Evolutionary conservation across 2,888 invertebrate species (phyloP), one percentile per base, ranked within the genome.

Genomic region (Stictocephala bisonia): DNA sequence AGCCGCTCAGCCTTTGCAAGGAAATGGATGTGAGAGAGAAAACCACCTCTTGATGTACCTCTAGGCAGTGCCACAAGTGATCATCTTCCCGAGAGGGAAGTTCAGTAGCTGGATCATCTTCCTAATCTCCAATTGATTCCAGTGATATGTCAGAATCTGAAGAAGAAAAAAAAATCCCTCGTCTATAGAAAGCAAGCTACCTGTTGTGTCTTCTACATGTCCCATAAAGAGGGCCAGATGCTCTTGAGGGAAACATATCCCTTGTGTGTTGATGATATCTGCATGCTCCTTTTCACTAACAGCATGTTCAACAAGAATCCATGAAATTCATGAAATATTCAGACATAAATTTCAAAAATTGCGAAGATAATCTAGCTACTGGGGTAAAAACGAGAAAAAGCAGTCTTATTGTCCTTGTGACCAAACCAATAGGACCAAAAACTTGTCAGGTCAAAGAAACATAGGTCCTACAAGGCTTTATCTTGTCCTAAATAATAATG

Each of bases 201-300:
- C n/a, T n/a, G n/a, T n/a, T 7, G 44, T 4, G 15, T 15, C 44
- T 7, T n/a, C 4, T 15, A 44, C n/a, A 4, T 80, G 81, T 82
- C 51, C 81, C 85, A 79, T 89, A 11, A 80, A 87, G 91, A 92
- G 77, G 95, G 95, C 18, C 90, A 90, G 78, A 88, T 91, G 83
- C 83, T 96, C 74, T 85, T 94, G 76, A 91, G 92, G 80, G 90
- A 92, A 79, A 90, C 92, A 79, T 89, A 94, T 83, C 91, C 94
- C 71, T 90, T 96, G 80, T 91, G 93, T 83, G 91, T 97, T 78
- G 96, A 97, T 85, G 93, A 93, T 80, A 85, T 97, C 75, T 97
- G 97, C 85, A 94, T 95, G 67, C 88, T 96, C 84, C 87, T 98
- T 58, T 99, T 98, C 86, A 96, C 96, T 71, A 96, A 94, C 85